Conservation (phyloP, 2,113 vertebrate genomes). For the Strigops habroptila region DNA sequence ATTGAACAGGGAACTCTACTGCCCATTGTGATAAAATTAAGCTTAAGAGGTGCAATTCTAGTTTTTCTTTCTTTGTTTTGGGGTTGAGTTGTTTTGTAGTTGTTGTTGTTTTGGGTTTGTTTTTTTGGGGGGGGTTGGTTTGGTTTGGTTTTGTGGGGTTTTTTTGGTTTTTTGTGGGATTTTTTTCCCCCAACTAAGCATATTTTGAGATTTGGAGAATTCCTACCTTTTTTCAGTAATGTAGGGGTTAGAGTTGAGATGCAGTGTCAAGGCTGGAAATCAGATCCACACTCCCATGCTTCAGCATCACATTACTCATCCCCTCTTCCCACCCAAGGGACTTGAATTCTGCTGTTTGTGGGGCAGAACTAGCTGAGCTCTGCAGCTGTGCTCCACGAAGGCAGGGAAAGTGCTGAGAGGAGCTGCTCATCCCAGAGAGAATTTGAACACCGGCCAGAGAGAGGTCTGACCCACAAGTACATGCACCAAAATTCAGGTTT, state of each 20-base stretch:
- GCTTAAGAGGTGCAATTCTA: neutral
- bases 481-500: neutral
- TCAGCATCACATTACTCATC: no score
- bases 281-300: neutral
- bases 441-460: neutral
- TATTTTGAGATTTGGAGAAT: neutral
- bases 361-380: neutral
- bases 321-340: no score
- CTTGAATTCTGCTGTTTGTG: accelerated
- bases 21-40: neutral
- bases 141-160: neutral
- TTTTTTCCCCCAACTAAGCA: neutral
- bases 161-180: neutral
- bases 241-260: neutral
- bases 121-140: no score
- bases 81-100: no score
- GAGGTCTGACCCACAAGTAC: neutral
- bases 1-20: neutral
- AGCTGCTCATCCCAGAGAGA: neutral
- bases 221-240: neutral
- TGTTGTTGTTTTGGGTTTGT: no score
- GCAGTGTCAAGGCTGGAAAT: neutral
- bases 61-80: neutral
- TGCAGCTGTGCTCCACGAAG: neutral
- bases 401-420: no score